Conservation (phyloP, 2,888 invertebrate genomes). For the Melieria crassipennis region DNA sequence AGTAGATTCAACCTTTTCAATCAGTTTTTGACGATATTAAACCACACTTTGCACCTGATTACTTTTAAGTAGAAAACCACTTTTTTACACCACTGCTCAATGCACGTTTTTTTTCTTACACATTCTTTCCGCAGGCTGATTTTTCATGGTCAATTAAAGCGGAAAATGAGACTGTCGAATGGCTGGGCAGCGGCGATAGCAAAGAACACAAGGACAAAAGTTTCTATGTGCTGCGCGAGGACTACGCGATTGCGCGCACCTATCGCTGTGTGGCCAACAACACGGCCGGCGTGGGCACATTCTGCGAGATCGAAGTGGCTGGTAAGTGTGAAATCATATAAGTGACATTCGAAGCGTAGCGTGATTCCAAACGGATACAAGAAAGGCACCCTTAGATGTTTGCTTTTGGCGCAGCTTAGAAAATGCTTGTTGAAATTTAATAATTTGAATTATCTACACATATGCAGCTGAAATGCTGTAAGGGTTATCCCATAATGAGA, state of each 20-base stretch:
- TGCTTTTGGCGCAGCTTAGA: neutral
- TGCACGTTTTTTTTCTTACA: slow-evolving; percentile 18
- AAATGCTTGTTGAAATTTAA: too few species aligned
- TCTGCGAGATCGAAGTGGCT: slow-evolving; percentile 75
- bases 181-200: slow-evolving; percentile 65
- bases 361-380: neutral
- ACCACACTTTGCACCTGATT: too few species aligned
- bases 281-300: slow-evolving; percentile 75
- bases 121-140: slow-evolving; percentile 67
- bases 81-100: neutral
- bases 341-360: slow-evolving; percentile 6
- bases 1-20: too few species aligned
- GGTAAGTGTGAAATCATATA: slow-evolving; percentile 66
- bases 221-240: slow-evolving; percentile 74
- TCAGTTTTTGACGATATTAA: too few species aligned
- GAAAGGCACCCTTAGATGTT: neutral
- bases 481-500: too few species aligned
- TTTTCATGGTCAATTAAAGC: slow-evolving; percentile 88
- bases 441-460: too few species aligned
- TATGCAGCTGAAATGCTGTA: too few species aligned
- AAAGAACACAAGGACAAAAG: slow-evolving; percentile 60
- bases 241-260: slow-evolving; percentile 73
- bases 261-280: slow-evolving; percentile 89
- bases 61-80: neutral
- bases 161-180: slow-evolving; percentile 80